These are phyloP conservation scores for Alaudala cheleensis DNA, from an alignment of 2,113 vertebrate genomes.

Conservation along the genomic window DNA sequence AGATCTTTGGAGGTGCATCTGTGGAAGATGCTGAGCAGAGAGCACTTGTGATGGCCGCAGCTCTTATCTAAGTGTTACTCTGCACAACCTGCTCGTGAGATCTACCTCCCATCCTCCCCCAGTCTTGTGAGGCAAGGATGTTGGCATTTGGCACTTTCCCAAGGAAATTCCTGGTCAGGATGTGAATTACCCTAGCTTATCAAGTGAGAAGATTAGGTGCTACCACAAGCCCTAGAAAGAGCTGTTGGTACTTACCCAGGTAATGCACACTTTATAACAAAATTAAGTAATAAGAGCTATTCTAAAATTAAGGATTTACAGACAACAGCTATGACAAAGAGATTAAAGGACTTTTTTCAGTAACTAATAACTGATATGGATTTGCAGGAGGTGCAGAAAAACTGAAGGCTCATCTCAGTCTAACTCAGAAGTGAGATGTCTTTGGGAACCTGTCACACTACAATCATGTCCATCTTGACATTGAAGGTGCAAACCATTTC, in stretches of 20 bases:
- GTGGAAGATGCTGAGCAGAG: not conserved
- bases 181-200: not conserved
- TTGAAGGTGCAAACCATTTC: not conserved
- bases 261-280: not conserved
- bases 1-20: not conserved
- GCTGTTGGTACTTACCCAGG: not conserved
- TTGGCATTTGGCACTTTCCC: not conserved
- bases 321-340: not conserved
- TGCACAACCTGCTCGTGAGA: not conserved
- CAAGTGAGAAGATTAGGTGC: not conserved
- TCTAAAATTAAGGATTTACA: not conserved
- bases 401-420: not conserved
- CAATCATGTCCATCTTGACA: fast-evolving
- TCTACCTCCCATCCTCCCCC: not conserved
- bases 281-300: not conserved
- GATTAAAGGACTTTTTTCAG: not conserved
- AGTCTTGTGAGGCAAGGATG: not conserved
- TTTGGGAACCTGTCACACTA: not conserved
- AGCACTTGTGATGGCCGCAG: not conserved
- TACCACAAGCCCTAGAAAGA: not conserved
- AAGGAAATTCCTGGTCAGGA: not conserved
- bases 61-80: not conserved
- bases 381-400: not conserved
- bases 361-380: not conserved
- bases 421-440: not conserved